Conservation (phyloP, 1,140 invertebrate species). For the Anadara kagoshimensis region DNA sequence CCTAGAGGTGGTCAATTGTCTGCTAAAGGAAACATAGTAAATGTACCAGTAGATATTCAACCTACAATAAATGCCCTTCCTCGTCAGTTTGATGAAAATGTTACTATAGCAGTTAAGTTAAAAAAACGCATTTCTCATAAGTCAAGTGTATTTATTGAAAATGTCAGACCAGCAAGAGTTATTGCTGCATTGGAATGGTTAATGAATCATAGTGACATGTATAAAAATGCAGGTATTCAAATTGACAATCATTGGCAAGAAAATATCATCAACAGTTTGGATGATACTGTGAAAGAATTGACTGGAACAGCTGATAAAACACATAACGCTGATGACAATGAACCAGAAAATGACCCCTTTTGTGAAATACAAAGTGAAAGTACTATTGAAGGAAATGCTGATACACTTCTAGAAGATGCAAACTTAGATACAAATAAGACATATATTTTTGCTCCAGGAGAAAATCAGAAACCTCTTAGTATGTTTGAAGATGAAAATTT, state of each 20-base stretch:
- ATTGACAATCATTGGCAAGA: constrained; percentile 16
- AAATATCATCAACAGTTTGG: constrained; percentile 2
- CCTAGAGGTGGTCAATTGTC: constrained; percentile 35
- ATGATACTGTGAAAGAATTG: constrained; percentile 18
- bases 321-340: not conserved
- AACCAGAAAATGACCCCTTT: constrained; percentile 2
- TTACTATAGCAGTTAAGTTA: constrained; percentile 35
- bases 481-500: constrained; percentile 34
- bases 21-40: constrained; percentile 41
- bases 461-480: constrained; percentile 31
- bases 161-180: constrained; percentile 29
- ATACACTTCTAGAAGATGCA: constrained; percentile 21
- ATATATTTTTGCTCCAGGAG: constrained; percentile 39
- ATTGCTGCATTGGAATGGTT: constrained; percentile 21
- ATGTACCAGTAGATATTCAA: constrained; percentile 44
- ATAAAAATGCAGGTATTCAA: constrained; percentile 10
- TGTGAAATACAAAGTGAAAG: constrained; percentile 18
- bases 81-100: not conserved
- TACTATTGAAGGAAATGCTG: constrained; percentile 15
- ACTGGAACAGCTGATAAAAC: not conserved
- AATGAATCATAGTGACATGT: constrained; percentile 25
- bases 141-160: constrained; percentile 28
- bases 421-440: not conserved
- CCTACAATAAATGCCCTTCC: constrained; percentile 41
- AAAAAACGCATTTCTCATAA: constrained; percentile 34